Conservation (phyloP, 1,140 invertebrate species). For the Orchestia grillus region DNA sequence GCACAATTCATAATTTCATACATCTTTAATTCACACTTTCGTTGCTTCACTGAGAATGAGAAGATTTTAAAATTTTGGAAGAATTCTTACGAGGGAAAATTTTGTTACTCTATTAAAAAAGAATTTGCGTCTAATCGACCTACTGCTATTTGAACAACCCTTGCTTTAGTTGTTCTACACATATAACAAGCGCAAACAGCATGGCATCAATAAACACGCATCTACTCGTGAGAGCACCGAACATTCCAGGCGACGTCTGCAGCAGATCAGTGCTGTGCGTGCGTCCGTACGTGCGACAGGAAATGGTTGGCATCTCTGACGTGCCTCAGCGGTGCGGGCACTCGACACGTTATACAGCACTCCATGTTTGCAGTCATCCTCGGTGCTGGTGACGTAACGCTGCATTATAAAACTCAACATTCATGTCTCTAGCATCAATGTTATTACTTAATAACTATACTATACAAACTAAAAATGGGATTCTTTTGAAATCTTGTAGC, state of each 20-base stretch:
- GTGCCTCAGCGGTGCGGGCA: conserved; percentile 22
- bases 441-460: too few species aligned
- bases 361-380: neutral
- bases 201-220: neutral
- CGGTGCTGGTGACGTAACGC: neutral
- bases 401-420: neutral
- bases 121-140: neutral
- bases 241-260: neutral
- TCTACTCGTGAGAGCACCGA: neutral
- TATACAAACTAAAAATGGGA: neutral
- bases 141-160: neutral
- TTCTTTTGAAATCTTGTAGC: neutral
- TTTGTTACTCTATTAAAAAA: neutral
- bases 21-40: too few species aligned
- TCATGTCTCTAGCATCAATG: neutral
- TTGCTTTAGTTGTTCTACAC: neutral
- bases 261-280: neutral
- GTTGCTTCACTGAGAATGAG: too few species aligned
- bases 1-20: too few species aligned
- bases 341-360: neutral
- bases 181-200: neutral
- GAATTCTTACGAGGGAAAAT: too few species aligned
- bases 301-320: conserved; percentile 39
- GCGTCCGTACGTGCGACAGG: neutral
- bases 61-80: too few species aligned